Percentiles rank a stretch among this genome's conserved stretches.
These are phyloP conservation scores for Trachemys scripta DNA, from an alignment of 2,113 vertebrate species.

Conservation along the genomic window DNA sequence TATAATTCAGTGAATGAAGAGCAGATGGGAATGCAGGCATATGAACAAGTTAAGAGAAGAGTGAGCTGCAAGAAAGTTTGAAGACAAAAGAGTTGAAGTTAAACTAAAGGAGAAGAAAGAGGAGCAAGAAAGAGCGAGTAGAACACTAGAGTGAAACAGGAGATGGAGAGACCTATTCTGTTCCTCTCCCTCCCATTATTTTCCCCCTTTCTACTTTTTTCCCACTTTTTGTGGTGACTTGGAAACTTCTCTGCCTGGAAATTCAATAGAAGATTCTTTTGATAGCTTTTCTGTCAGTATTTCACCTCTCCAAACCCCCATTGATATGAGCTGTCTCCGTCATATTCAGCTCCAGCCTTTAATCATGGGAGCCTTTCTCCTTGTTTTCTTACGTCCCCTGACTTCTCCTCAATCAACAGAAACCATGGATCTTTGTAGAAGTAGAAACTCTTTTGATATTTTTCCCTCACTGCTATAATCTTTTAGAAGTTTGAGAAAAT, in stretches of 20 bases:
- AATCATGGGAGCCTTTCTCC: background rate
- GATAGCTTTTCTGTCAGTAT: background rate
- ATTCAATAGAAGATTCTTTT: background rate
- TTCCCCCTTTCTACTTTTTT: background rate
- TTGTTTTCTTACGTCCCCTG: background rate
- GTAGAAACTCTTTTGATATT: background rate
- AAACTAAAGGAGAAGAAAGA: background rate
- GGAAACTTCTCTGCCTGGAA: background rate
- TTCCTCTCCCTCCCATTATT: background rate
- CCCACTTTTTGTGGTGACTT: background rate
- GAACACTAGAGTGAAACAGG: background rate
- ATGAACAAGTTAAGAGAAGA: background rate
- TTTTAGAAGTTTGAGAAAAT: background rate
- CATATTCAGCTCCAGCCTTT: background rate
- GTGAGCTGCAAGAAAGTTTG: background rate
- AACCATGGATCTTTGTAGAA: background rate
- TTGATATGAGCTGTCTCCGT: background rate
- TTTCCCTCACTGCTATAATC: background rate
- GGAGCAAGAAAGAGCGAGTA: background rate
- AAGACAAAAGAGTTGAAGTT: constrained; percentile 7
- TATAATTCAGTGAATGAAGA: background rate
- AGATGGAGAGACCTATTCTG: background rate
- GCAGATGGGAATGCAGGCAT: background rate
- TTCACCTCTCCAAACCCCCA: background rate
- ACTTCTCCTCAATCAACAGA: background rate